Conservation (phyloP, 2,113 vertebrate genomes). For the Pristiophorus japonicus region DNA sequence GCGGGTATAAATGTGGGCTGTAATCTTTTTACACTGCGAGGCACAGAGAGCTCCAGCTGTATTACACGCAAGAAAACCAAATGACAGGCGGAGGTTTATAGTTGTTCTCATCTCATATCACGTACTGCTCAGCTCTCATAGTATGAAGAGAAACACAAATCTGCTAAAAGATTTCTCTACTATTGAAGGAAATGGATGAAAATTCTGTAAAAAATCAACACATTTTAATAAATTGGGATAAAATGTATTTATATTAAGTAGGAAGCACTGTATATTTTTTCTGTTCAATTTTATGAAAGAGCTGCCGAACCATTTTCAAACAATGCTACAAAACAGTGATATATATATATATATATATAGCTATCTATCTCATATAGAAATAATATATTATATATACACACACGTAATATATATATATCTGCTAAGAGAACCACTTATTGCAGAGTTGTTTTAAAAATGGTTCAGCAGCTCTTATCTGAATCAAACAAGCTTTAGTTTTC, state of each 20-base stretch:
- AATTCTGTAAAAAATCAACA: neutral
- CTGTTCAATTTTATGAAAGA: neutral
- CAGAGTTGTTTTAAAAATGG: neutral
- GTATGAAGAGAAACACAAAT: neutral
- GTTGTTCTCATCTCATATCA: neutral
- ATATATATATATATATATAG: too few relatives aligned
- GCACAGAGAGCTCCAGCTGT: neutral
- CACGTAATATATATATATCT: too few relatives aligned
- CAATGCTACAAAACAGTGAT: neutral
- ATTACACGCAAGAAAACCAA: slow-evolving; percentile 11
- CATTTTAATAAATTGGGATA: neutral
- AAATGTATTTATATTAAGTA: neutral
- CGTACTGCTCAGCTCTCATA: neutral
- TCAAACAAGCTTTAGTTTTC: neutral
- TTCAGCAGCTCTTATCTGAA: neutral
- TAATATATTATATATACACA: too few relatives aligned
- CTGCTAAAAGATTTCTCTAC: neutral
- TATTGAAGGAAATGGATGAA: neutral
- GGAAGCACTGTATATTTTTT: neutral
- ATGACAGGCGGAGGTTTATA: slow-evolving; percentile 14
- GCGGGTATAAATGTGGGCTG: slow-evolving; percentile 10
- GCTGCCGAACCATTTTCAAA: neutral
- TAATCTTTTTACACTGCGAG: slow-evolving; percentile 16
- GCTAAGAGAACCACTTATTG: neutral
- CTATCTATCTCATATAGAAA: too few relatives aligned